Percentiles rank a stretch among this genome's conserved stretches.
phyloP scores from a whole-genome alignment of 2,888 invertebrate species.

The Trichopria drosophilae region DNA sequence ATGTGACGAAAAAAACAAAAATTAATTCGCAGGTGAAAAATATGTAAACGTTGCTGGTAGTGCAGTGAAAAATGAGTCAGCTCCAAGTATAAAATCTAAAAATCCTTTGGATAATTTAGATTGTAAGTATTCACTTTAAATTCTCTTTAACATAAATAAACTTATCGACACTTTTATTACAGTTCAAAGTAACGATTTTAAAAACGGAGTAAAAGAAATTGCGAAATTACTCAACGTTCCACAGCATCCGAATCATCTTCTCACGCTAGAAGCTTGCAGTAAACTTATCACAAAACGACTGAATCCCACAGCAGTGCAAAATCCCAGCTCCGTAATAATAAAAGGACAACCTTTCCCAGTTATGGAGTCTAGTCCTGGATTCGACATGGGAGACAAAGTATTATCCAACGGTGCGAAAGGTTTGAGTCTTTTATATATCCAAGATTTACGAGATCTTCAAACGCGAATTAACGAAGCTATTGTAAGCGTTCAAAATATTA shows the following conservation, averaged over 20 bases:
- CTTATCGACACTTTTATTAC: conserved; percentile 45
- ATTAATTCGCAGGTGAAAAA: conserved; percentile 65
- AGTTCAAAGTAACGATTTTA: conserved; percentile 84
- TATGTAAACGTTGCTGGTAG: conserved; percentile 71
- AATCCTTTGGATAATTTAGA: conserved; percentile 86
- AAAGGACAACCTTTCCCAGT: conserved; percentile 73
- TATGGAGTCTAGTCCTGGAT: conserved; percentile 69
- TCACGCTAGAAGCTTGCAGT: conserved; percentile 72
- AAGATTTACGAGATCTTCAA: conserved; percentile 83
- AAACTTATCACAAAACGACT: conserved; percentile 66
- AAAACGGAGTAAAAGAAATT: conserved; percentile 76
- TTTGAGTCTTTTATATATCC: conserved; percentile 78
- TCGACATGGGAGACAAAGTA: conserved; percentile 67
- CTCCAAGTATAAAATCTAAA: conserved; percentile 74
- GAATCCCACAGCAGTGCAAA: conserved; percentile 63
- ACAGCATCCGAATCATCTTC: conserved; percentile 78
- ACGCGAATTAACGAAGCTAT: conserved; percentile 93
- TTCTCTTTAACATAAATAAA: conserved; percentile 8
- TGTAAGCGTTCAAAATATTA: conserved; percentile 87
- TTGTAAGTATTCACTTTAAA: conserved; percentile 65
- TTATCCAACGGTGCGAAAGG: conserved; percentile 76
- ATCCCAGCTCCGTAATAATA: conserved; percentile 61
- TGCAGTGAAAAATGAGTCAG: conserved; percentile 63
- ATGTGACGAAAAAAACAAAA: no score
- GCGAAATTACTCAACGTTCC: conserved; percentile 79